Percentiles rank a stretch among this genome's conserved stretches.
phyloP scores from a whole-genome alignment of 2,888 invertebrate species.

The Norana najaformis region DNA sequence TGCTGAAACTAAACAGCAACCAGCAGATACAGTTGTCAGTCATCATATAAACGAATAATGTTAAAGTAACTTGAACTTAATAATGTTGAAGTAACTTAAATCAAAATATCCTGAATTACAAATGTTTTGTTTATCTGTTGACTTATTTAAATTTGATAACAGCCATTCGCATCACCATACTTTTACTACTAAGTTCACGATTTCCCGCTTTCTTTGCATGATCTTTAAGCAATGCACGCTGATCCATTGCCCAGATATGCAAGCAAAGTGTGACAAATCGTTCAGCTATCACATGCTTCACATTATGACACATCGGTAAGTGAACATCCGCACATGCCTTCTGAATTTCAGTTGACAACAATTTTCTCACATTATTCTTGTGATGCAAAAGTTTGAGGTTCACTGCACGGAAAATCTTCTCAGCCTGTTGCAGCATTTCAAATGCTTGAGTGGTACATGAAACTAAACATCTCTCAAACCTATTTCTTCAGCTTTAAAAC shows the following conservation, averaged over 20 bases:
- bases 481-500: not conserved
- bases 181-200: slow-evolving; percentile 15
- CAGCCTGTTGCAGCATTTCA: not conserved
- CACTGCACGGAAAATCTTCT: not conserved
- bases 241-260: not conserved
- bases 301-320: not conserved
- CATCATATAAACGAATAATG: no score
- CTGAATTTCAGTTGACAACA: not conserved
- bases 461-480: not conserved
- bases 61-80: no score
- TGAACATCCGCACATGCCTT: not conserved
- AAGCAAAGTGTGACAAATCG: not conserved
- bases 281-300: not conserved
- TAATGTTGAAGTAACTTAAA: no score
- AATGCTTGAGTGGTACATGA: not conserved
- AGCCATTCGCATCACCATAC: not conserved
- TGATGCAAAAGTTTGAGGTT: not conserved
- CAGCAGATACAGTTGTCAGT: no score
- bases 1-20: no score
- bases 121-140: not conserved
- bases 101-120: no score
- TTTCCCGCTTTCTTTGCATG: not conserved
- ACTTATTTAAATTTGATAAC: not conserved
- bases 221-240: not conserved
- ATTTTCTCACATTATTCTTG: not conserved